Percentiles rank a stretch among this genome's conserved stretches.
phyloP scores from a whole-genome alignment of 2,797 vertebrate species.

The Enteromius anoplus region DNA sequence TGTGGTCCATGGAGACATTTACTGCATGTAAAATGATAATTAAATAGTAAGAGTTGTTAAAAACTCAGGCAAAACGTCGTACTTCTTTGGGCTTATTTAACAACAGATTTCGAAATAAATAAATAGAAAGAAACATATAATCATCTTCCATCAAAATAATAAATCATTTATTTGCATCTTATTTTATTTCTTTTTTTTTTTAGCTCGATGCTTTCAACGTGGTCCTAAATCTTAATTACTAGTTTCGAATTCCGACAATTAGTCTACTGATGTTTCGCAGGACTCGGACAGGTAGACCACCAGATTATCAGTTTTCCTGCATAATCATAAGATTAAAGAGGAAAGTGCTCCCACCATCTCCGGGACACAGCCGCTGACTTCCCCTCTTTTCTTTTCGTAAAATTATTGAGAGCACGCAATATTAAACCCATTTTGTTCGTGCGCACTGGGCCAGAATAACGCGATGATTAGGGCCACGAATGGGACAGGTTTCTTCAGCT shows the following conservation, averaged over 20 bases:
- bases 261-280: constrained; percentile 38
- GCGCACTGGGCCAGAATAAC: constrained; percentile 98
- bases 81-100: constrained; percentile 1
- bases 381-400: constrained; percentile 73
- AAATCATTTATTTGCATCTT: not conserved
- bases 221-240: constrained; percentile 37
- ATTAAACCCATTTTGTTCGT: constrained; percentile 95
- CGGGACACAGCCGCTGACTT: constrained; percentile 63
- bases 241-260: constrained; percentile 41
- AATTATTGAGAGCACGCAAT: constrained; percentile 94
- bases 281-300: constrained; percentile 78
- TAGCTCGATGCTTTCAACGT: not conserved
- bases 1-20: not conserved
- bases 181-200: not conserved
- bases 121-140: not conserved
- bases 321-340: constrained; percentile 85
- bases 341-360: constrained; percentile 44
- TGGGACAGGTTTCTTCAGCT: constrained; percentile 94
- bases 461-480: constrained; percentile 94
- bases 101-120: not conserved
- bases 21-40: no score
- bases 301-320: constrained; percentile 84
- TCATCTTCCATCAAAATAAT: no score
- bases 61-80: not conserved
- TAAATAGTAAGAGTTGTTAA: not conserved